A percentile compares a stretch with the other conserved stretches of the same genome.
Evolutionary conservation across 2,113 vertebrate species (phyloP).

Genomic region (Sterrhoptilus dennistouni): DNA sequence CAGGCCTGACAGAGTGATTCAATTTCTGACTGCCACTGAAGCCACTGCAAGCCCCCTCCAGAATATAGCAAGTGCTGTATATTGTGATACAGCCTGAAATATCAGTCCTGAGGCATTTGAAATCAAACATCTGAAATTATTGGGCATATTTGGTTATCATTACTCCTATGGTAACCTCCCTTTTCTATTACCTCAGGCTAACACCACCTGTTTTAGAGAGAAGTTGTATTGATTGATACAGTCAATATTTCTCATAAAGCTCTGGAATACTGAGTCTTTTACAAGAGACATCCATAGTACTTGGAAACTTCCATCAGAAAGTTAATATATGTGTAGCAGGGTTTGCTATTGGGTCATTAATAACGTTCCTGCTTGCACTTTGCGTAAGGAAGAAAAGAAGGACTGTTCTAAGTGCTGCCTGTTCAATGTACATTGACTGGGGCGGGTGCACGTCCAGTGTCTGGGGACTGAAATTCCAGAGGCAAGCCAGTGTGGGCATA

Average conservation of each 20-base stretch:
- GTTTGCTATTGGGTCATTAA: not conserved
- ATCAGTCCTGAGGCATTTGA: not conserved
- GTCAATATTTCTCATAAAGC: not conserved
- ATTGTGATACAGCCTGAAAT: not conserved
- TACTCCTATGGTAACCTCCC: not conserved
- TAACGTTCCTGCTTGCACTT: not conserved
- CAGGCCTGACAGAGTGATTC: not conserved
- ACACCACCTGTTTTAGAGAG: not conserved
- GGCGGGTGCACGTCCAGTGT: rapidly evolving
- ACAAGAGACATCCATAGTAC: not conserved
- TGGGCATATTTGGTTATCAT: not conserved
- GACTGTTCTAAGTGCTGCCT: not conserved
- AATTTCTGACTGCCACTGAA: not conserved
- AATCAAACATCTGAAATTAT: not conserved
- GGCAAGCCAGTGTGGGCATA: not conserved
- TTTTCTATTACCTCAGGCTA: not conserved
- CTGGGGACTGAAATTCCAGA: not conserved
- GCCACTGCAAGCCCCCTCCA: not conserved
- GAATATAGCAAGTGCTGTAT: not conserved
- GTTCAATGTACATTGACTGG: not conserved
- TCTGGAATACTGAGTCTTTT: not conserved
- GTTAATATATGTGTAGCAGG: not conserved
- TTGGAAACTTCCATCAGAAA: not conserved
- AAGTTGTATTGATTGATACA: not conserved
- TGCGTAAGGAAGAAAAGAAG: not conserved